Evolutionary conservation across 1,140 invertebrate genomes (phyloP).

Genomic region (Drosophila parvula): DNA sequence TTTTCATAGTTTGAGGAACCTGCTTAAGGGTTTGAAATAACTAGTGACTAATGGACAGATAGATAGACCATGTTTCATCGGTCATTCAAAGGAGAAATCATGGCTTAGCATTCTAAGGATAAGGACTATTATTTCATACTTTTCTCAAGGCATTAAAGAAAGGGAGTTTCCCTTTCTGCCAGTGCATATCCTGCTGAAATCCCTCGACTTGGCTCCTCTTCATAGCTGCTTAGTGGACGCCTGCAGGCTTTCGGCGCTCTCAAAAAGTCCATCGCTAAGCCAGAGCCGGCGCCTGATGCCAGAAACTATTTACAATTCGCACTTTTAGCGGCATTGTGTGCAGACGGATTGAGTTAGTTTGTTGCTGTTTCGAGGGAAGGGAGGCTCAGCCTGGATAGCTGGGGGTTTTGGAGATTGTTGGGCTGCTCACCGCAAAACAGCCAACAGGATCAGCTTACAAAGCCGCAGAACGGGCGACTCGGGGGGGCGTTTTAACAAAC

Average conservation of each 20-base stretch:
- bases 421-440: conserved; percentile 43
- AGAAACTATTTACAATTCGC: conserved; percentile 74
- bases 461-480: conserved; percentile 23
- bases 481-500: background rate
- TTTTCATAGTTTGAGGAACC: no score
- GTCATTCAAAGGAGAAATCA: no score
- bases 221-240: conserved; percentile 21
- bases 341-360: conserved; percentile 64
- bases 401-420: conserved; percentile 14
- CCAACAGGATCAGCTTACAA: conserved; percentile 49
- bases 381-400: conserved; percentile 6
- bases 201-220: conserved; percentile 12
- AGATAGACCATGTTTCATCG: no score
- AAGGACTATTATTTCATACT: no score
- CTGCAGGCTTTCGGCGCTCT: conserved; percentile 13
- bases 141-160: no score
- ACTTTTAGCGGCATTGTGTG: conserved; percentile 64
- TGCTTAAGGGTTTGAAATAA: no score
- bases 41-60: no score
- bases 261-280: conserved; percentile 40
- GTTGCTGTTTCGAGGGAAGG: conserved; percentile 28
- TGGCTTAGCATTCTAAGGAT: no score
- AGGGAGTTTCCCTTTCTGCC: background rate
- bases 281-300: conserved; percentile 30
- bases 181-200: conserved; percentile 14